Percentiles rank a stretch among this genome's conserved stretches.
phyloP scores from a whole-genome alignment of 2,113 vertebrate species.

The Orycteropus afer region DNA sequence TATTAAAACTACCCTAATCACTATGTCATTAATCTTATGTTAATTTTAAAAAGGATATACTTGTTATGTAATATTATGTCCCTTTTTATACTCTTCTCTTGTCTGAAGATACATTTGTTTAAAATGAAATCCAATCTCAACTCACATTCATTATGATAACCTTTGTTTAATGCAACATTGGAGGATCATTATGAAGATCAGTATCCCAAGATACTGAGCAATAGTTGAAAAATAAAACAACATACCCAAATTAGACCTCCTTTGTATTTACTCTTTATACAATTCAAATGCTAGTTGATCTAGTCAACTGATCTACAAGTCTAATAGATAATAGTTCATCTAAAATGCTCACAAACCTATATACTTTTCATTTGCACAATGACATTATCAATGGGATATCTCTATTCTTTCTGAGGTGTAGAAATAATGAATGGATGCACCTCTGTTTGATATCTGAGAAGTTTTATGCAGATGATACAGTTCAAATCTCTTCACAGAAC shows the following conservation, averaged over 20 bases:
- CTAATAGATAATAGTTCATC: neutral
- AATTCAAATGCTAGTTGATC: neutral
- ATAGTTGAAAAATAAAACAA: neutral
- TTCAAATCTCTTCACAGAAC: neutral
- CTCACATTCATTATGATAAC: neutral
- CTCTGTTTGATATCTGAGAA: neutral
- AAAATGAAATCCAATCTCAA: constrained; percentile 7
- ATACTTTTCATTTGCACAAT: neutral
- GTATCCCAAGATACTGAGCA: neutral
- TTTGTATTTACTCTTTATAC: neutral
- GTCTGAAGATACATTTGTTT: neutral
- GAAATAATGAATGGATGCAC: neutral
- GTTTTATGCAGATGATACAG: neutral
- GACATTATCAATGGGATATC: neutral
- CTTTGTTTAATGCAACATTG: neutral
- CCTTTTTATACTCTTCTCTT: neutral
- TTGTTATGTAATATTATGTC: neutral
- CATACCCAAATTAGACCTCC: neutral
- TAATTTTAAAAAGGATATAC: neutral
- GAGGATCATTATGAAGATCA: neutral
- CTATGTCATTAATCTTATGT: neutral
- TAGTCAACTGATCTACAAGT: neutral
- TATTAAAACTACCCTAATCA: neutral
- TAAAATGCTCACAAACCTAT: neutral
- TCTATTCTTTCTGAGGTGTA: neutral